Evolutionary conservation across 2,797 vertebrate genomes (phyloP).

Genomic region (Rhinophrynus dorsalis): DNA sequence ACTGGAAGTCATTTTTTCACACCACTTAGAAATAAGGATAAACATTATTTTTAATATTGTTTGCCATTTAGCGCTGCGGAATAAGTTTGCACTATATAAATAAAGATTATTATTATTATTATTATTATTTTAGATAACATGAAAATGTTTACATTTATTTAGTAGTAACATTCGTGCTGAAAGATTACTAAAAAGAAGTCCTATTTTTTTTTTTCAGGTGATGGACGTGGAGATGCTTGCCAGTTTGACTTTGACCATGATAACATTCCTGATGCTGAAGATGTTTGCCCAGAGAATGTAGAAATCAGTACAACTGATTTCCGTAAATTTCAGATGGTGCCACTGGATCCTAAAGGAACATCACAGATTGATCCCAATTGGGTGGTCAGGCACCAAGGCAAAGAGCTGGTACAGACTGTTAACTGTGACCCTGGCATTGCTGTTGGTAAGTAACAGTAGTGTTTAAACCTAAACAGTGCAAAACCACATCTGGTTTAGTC

Average conservation of each 20-base stretch:
- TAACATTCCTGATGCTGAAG: slow-evolving; percentile 86
- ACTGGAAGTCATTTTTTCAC: too few relatives aligned
- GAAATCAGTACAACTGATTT: slow-evolving; percentile 97
- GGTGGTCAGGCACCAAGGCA: slow-evolving; percentile 97
- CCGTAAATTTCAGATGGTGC: slow-evolving; percentile 98
- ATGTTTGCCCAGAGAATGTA: slow-evolving; percentile 95
- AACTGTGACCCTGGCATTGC: slow-evolving; percentile 98
- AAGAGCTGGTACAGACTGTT: slow-evolving; percentile 97
- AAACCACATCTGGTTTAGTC: too few relatives aligned
- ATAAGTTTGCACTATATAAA: too few relatives aligned
- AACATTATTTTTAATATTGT: too few relatives aligned
- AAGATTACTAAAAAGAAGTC: too few relatives aligned
- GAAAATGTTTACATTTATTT: too few relatives aligned
- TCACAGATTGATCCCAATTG: slow-evolving; percentile 98
- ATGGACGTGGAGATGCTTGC: slow-evolving; percentile 94
- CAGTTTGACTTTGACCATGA: slow-evolving; percentile 97
- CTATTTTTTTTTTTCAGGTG: slow-evolving; percentile 69
- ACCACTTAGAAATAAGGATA: too few relatives aligned
- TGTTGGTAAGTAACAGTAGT: slow-evolving; percentile 80
- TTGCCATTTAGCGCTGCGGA: too few relatives aligned
- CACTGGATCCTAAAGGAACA: slow-evolving; percentile 94
- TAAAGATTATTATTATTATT: too few relatives aligned
- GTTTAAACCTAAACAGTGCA: too few relatives aligned
- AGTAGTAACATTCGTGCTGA: too few relatives aligned
- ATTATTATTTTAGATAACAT: too few relatives aligned